These are phyloP conservation scores for Horisme vitalbata DNA, from an alignment of 2,888 invertebrate genomes.

Conservation along the genomic window DNA sequence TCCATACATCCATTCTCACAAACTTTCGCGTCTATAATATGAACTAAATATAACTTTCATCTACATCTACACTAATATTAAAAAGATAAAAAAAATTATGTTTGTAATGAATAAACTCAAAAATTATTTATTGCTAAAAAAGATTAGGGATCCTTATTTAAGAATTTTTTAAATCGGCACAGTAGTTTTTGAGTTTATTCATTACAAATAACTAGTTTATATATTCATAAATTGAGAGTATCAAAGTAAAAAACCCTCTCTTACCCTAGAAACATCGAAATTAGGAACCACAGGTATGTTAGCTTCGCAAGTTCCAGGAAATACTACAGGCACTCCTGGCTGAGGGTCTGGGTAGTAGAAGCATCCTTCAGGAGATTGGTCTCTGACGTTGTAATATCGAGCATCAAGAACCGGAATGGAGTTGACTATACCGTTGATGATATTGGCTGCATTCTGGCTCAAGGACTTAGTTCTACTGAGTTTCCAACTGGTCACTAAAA, in stretches of 20 bases:
- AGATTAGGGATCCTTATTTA: too few species aligned
- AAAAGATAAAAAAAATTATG: too few species aligned
- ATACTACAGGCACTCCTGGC: constrained; percentile 51
- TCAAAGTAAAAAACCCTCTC: too few species aligned
- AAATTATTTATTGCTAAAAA: too few species aligned
- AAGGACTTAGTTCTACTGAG: constrained; percentile 54
- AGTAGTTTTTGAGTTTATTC: too few species aligned
- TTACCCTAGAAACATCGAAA: constrained; percentile 40
- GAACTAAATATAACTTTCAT: too few species aligned
- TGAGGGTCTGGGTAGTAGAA: constrained; percentile 60
- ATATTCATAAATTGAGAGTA: too few species aligned
- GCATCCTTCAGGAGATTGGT: constrained; percentile 54
- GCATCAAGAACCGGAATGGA: constrained; percentile 48
- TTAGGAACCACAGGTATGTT: constrained; percentile 47
- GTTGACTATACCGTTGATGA: constrained; percentile 42
- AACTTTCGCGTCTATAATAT: too few species aligned
- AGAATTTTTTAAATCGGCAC: too few species aligned
- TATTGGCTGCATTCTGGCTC: constrained; percentile 20
- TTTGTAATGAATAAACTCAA: too few species aligned
- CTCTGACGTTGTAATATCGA: constrained; percentile 44
- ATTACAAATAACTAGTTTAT: constrained; percentile 35
- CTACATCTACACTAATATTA: too few species aligned
- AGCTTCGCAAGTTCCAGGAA: constrained; percentile 60
- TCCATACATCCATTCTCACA: too few species aligned
- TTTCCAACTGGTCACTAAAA: constrained; percentile 64